These are phyloP conservation scores for Diachasma alloeum DNA, from an alignment of 1,140 invertebrate species.

Conservation along the genomic window DNA sequence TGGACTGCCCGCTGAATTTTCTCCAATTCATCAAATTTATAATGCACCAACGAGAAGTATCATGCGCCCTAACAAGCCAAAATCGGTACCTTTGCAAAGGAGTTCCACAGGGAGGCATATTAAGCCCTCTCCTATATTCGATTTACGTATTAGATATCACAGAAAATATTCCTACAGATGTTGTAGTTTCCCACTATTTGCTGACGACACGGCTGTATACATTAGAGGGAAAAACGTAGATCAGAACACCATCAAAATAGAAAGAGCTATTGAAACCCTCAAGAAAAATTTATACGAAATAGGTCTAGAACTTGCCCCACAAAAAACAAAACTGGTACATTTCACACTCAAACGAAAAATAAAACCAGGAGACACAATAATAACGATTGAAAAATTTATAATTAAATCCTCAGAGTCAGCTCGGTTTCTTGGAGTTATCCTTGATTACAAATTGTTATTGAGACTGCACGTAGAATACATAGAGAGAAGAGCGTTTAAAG, in stretches of 20 bases:
- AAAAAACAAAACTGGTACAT: slow-evolving; percentile 32
- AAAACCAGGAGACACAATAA: slow-evolving; percentile 1
- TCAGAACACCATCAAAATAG: background rate
- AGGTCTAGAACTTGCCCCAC: too few relatives aligned
- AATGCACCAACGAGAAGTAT: too few relatives aligned
- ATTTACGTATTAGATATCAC: too few relatives aligned
- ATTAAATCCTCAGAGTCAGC: slow-evolving; percentile 15
- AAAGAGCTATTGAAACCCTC: background rate
- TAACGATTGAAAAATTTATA: background rate
- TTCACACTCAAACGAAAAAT: slow-evolving; percentile 20
- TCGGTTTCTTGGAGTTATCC: slow-evolving; percentile 34
- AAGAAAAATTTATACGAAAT: too few relatives aligned
- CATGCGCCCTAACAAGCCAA: too few relatives aligned
- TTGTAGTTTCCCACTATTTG: slow-evolving; percentile 24
- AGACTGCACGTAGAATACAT: slow-evolving; percentile 27
- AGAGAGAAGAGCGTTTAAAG: slow-evolving; percentile 15
- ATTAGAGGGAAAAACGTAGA: background rate
- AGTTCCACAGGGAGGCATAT: slow-evolving; percentile 25
- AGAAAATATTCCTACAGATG: background rate
- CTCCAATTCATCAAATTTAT: slow-evolving; percentile 2
- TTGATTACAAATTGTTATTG: slow-evolving; percentile 34
- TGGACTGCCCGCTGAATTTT: background rate
- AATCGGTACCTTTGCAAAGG: too few relatives aligned
- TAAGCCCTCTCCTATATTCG: slow-evolving; percentile 26
- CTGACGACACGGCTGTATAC: slow-evolving; percentile 30